A percentile compares a stretch with the other conserved stretches of the same genome.
Conservation (phyloP, 2,113 vertebrate species). For the Nannobrachium achirus region DNA sequence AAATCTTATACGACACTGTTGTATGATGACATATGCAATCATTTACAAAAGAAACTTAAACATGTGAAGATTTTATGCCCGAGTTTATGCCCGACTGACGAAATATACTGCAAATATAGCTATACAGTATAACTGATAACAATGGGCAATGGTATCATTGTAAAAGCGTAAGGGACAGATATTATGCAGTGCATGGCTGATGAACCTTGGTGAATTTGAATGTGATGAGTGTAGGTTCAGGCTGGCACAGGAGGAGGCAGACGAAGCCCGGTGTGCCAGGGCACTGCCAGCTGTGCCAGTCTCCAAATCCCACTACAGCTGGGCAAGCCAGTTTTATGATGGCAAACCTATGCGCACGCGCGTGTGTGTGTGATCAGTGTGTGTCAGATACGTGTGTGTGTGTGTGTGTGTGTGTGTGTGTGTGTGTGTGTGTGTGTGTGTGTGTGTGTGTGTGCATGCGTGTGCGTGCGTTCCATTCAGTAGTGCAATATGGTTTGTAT, state of each 20-base stretch:
- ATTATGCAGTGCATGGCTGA: conserved; percentile 35
- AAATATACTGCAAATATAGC: too few species aligned
- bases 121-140: too few species aligned
- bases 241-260: conserved; percentile 50
- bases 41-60: too few species aligned
- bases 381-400: too few species aligned
- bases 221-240: conserved; percentile 60
- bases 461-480: background rate
- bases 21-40: too few species aligned
- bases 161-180: too few species aligned
- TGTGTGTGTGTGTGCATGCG: background rate
- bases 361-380: too few species aligned
- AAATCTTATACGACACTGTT: too few species aligned
- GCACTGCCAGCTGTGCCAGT: conserved; percentile 68
- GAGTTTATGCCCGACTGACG: too few species aligned
- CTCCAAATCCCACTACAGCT: conserved; percentile 52
- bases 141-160: too few species aligned
- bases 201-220: conserved; percentile 70
- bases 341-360: background rate
- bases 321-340: conserved; percentile 42
- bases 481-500: too few species aligned
- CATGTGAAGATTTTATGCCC: too few species aligned
- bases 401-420: background rate
- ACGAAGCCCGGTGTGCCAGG: conserved; percentile 60
- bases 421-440: background rate